Evolutionary conservation across 2,888 invertebrate genomes (phyloP), one percentile per base, ranked within the genome.

Genomic region (Parnassius smintheus): DNA sequence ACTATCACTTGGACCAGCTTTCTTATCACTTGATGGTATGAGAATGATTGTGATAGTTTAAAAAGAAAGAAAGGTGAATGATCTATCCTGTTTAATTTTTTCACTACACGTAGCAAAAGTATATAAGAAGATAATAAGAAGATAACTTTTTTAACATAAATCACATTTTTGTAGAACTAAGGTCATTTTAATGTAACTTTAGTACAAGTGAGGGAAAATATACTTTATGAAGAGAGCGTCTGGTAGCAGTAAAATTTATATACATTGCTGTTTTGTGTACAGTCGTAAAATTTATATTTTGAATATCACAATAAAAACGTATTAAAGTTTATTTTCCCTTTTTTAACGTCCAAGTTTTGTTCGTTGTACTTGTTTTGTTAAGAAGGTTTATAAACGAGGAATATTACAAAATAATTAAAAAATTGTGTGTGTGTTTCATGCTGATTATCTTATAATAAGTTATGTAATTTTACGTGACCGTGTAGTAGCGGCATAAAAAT

Each of bases 271-370:
- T 58, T 61, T 51, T 58, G 56, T 52, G 59, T 61, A 22, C 50
- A 57, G 35, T 60, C 62, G 51, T 62, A 65, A 62, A 60, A 56
- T 59, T 61, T 66, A 57, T 63, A 61, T 53, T 58, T 58, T 58
- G 50, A 58, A 60, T 63, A 59, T 56, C 58, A 55, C 49, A 62
- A 62, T 65, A 60, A 56, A 66, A 64, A 65, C 54, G 46, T 42
- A 48, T 59, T 63, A 63, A 63, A 63, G 11, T 63, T 63, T 63
- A 63, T 59, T 56, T 62, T 49, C 54, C 54, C 53, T 58, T 62
- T 44, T 58, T 62, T 62, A 62, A 58, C 49, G 49, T 58, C 54
- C 45, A 25, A 62, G 62, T 59, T 55, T 41, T 55, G 35, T 54
- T 41, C 54, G 35, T 22, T 54, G 13, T 13, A 8, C 50, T 62